phyloP scores from a whole-genome alignment of 2,113 vertebrate genomes.

The Desmodus rotundus region DNA sequence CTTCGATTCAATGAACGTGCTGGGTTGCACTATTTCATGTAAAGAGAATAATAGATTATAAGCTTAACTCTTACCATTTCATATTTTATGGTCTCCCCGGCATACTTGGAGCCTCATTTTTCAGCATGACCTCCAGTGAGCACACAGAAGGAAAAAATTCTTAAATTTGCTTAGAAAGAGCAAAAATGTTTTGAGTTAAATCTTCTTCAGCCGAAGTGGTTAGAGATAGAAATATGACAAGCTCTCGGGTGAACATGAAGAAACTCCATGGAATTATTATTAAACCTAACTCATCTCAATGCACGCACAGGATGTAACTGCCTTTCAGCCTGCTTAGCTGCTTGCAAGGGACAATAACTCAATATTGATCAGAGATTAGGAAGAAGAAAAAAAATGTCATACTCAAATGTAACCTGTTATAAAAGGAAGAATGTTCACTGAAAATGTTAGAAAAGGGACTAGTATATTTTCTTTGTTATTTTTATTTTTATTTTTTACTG shows the following conservation, averaged over 20 bases:
- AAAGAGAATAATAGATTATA: slow-evolving; percentile 78
- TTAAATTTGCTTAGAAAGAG: slow-evolving; percentile 63
- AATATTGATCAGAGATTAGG: background rate
- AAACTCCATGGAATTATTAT: background rate
- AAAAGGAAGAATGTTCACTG: background rate
- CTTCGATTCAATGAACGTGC: slow-evolving; percentile 67
- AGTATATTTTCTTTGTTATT: background rate
- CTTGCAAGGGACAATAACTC: background rate
- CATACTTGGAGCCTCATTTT: slow-evolving; percentile 56
- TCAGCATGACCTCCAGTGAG: slow-evolving; percentile 65
- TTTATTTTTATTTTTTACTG: too few relatives aligned
- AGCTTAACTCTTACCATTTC: slow-evolving; percentile 72
- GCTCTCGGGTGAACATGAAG: slow-evolving; percentile 2
- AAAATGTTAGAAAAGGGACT: background rate
- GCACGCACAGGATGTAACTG: background rate
- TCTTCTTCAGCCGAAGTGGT: slow-evolving; percentile 49
- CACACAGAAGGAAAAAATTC: slow-evolving; percentile 71
- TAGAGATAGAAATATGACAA: slow-evolving; percentile 42
- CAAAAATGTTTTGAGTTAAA: slow-evolving; percentile 63
- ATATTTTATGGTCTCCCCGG: slow-evolving; percentile 69
- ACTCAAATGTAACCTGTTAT: background rate
- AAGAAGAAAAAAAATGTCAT: background rate
- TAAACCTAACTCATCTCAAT: background rate
- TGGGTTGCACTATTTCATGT: slow-evolving; percentile 68
- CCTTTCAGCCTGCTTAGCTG: background rate